Base-by-base conservation (phyloP, 2,113 vertebrate species). In the Coptodon bakossiorum region DNA sequence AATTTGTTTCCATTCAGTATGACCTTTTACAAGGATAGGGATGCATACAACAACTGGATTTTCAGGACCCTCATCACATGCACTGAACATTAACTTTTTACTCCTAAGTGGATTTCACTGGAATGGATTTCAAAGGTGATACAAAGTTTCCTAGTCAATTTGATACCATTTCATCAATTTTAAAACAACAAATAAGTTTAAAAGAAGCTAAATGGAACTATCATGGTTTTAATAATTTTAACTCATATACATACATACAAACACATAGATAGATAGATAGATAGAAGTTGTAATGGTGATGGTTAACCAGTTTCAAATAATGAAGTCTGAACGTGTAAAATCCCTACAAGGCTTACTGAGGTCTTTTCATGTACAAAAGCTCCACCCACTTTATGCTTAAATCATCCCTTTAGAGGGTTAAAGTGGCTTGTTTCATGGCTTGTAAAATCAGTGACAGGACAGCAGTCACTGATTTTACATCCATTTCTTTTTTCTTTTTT, bases 211-310 rank as follows among this genome's bases (percentile, higher is more conserved):
- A 36, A 63, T 34, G 9, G 59, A 34, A 63, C 1, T 34, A 19
- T 0, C n/a, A n/a, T 34, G 59, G 9, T 19, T 40, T 4, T 63
- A 19, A 34, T 11, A 1, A 19, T 36, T 34, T 63, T 36, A 17
- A 61, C 27, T 31, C 29, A 0, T 59, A 1, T 3, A 43, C 2
- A 29, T 5, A 5, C 2, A 29, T 5, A 5, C 29, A 29, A 2
- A 29, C 5, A 29, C 2, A 29, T 5, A 31, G 2, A 6, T 5
- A 43, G 1, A 43, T 1, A 43, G 4, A 63, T 19, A 63, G 22
- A 22, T 22, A 22, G 22, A 22, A 12, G 10, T 38, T 66, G 17
- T 6, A 38, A 66, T 38, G 31, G 9, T 38, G 61, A 36, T 36
- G 17, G 31, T 66, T 66, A 66, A 36, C 31, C 6, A 38, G 61